Conservation (phyloP, 2,113 vertebrate genomes). For the Chaenogobius annularis region DNA sequence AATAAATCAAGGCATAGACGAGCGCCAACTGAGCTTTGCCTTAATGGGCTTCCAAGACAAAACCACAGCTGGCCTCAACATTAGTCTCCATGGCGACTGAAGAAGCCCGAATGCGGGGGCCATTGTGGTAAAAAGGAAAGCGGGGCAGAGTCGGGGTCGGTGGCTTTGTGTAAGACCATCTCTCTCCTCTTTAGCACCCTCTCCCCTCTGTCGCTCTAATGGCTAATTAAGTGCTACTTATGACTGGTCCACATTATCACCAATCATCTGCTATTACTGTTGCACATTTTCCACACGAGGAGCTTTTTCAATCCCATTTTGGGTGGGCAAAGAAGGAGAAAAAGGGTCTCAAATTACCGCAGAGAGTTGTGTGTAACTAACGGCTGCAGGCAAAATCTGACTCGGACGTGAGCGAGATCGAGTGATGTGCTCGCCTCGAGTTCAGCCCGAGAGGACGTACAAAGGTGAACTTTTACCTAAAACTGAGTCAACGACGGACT, state of each 20-base stretch:
- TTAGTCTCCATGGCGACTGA: conserved; percentile 73
- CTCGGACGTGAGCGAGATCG: neutral
- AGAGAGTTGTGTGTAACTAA: conserved; percentile 19
- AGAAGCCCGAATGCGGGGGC: conserved; percentile 59
- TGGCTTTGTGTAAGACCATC: conserved; percentile 65
- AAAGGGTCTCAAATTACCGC: conserved; percentile 27
- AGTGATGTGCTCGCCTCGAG: neutral
- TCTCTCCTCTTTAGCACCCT: conserved; percentile 57
- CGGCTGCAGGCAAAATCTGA: conserved; percentile 24
- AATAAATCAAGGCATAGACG: conserved; percentile 50
- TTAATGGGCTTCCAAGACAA: conserved; percentile 73
- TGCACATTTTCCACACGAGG: conserved; percentile 25
- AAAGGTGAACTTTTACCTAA: conserved; percentile 2
- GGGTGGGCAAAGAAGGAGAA: conserved; percentile 25
- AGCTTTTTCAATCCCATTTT: conserved; percentile 20
- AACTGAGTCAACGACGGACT: neutral
- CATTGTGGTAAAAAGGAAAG: conserved; percentile 52
- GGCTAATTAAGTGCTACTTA: conserved; percentile 73
- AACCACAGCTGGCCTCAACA: conserved; percentile 75
- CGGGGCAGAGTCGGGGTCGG: conserved; percentile 54
- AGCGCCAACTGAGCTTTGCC: conserved; percentile 51
- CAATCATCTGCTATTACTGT: conserved; percentile 66
- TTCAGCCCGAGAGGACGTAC: neutral
- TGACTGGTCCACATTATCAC: conserved; percentile 63
- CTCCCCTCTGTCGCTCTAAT: conserved; percentile 59